Conservation (phyloP, 2,888 invertebrate species). For the Sisyra nigra region DNA sequence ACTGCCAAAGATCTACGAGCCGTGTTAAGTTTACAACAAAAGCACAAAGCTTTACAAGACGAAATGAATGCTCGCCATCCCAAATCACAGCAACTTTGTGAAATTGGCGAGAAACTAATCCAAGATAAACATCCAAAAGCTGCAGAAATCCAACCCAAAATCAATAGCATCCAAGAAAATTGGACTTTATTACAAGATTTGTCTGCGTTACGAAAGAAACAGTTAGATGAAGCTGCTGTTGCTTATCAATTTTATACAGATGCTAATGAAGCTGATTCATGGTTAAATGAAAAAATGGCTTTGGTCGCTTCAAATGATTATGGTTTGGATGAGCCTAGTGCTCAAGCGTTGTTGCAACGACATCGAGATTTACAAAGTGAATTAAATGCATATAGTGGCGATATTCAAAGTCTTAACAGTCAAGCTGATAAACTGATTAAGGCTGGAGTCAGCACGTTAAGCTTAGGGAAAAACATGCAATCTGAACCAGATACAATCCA, state of each 20-base stretch:
- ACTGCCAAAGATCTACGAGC: conserved; percentile 86
- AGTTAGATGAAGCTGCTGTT: conserved; percentile 75
- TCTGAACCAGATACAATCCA: conserved; percentile 44
- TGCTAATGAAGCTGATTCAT: conserved; percentile 94
- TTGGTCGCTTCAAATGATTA: conserved; percentile 79
- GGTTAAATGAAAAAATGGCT: conserved; percentile 92
- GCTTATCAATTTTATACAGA: conserved; percentile 96
- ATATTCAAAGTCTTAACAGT: conserved; percentile 63
- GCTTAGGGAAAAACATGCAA: conserved; percentile 25
- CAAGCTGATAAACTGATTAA: conserved; percentile 62
- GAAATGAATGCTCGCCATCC: conserved; percentile 70
- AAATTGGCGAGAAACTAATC: conserved; percentile 57
- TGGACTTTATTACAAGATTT: conserved; percentile 83
- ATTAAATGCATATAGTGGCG: conserved; percentile 73
- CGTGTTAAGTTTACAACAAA: conserved; percentile 76
- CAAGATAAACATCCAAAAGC: conserved; percentile 68
- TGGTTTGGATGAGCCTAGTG: conserved; percentile 84
- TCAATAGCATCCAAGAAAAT: conserved; percentile 62
- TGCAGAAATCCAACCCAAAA: conserved; percentile 63
- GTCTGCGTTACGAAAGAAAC: conserved; percentile 53
- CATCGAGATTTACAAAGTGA: conserved; percentile 80
- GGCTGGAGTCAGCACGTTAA: conserved; percentile 55
- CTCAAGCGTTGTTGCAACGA: conserved; percentile 71
- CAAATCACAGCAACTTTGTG: conserved; percentile 52
- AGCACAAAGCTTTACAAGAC: conserved; percentile 78